Evolutionary conservation across 2,888 invertebrate species (phyloP), one percentile per base, ranked within the genome.

Genomic region (Cecidostiba fungosa): DNA sequence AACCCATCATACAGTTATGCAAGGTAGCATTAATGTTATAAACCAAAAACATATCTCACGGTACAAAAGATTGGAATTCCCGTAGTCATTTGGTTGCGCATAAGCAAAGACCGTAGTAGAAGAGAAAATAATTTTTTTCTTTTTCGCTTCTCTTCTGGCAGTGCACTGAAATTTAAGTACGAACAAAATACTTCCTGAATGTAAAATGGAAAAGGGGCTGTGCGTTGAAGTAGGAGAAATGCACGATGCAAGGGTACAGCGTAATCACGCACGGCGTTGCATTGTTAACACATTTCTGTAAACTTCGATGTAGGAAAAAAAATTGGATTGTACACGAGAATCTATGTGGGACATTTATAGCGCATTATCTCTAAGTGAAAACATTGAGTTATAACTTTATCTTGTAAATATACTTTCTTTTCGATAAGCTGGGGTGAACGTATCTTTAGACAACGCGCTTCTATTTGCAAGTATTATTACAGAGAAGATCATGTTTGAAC

Each of bases 171-270:
- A 59, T 59, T 59, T 8, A 59, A n/a, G 23, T 54, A 59, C 23
- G 23, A n/a, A 59, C 54, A n/a, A n/a, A 59, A 23, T 59, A n/a
- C 54, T 59, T 59, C 54, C 54, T 59, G 54, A 59, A 59, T 59
- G 54, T 6, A 43, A 43, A 43, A 12, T 43, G 2, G 23, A n/a
- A 19, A 2, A 50, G 50, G 5, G 50, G 50, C 50, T n/a, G 54
- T n/a, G 54, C 54, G 8, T n/a, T 23, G n/a, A 59, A 59, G 54
- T 59, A 59, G 4, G 54, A 59, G 54, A 59, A 59, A 59, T 59
- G 19, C 16, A 19, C 47, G 47, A 50, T 4, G 19, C 50, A 5
- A 16, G 16, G 19, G 50, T 19, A 16, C 19, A 54, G 54, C 54
- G n/a, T 54, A 59, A 59, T 59, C 6, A n/a, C 54, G 19, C 8